These are phyloP conservation scores for Pogonocichla stellata DNA, from an alignment of 2,113 vertebrate species.

Conservation along the genomic window DNA sequence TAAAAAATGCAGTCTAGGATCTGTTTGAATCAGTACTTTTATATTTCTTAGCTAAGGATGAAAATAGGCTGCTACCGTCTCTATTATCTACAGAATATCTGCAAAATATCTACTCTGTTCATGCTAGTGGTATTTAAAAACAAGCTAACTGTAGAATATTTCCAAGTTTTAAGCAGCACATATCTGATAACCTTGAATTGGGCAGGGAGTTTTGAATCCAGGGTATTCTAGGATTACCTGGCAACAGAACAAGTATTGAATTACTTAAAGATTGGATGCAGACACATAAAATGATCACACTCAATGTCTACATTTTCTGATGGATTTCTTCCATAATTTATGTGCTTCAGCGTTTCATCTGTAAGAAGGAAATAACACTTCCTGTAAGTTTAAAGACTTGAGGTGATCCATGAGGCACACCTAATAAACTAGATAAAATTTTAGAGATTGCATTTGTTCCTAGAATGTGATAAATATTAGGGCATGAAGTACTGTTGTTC, in stretches of 20 bases:
- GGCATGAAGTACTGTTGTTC: neutral
- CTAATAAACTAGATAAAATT: neutral
- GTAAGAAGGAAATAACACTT: neutral
- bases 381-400: neutral
- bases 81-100: no score
- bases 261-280: neutral
- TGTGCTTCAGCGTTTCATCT: neutral
- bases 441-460: neutral
- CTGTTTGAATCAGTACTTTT: neutral
- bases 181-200: neutral
- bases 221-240: conserved; percentile 12
- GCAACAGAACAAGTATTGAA: neutral
- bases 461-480: neutral
- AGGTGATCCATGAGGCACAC: neutral
- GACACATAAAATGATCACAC: neutral
- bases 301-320: neutral
- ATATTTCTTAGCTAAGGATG: neutral
- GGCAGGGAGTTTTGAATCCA: neutral
- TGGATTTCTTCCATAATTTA: conserved; percentile 8
- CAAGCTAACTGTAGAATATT: neutral
- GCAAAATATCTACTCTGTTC: neutral
- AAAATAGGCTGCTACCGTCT: neutral
- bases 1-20: neutral
- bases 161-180: neutral
- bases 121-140: neutral